Evolutionary conservation across 1,140 invertebrate species (phyloP).

Genomic region (Euura lappo): DNA sequence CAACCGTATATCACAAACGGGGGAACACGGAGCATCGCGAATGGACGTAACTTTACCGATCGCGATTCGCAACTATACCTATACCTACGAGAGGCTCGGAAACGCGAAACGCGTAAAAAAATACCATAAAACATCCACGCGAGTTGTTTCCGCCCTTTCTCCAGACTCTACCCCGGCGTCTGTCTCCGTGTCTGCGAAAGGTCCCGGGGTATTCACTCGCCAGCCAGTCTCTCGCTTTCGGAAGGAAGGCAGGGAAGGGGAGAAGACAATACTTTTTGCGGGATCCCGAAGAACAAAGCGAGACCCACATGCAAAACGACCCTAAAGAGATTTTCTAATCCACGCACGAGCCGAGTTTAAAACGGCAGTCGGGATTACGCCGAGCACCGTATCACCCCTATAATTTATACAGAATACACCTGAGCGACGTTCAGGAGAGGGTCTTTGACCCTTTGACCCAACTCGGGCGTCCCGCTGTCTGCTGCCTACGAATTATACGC

Average conservation of each 20-base stretch:
- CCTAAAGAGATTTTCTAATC: no score
- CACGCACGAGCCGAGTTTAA: no score
- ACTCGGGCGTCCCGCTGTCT: constrained; percentile 7
- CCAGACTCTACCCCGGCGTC: not conserved
- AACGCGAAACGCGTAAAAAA: not conserved
- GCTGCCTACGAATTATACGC: not conserved
- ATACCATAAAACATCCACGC: constrained; percentile 1
- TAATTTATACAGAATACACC: not conserved
- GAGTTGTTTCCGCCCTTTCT: not conserved
- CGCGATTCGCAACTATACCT: not conserved
- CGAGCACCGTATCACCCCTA: not conserved
- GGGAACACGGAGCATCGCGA: not conserved
- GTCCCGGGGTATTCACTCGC: not conserved
- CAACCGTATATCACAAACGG: not conserved
- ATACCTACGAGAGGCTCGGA: not conserved
- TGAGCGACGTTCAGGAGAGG: not conserved
- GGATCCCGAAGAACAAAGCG: no score
- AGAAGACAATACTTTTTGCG: not conserved
- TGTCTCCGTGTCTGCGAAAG: not conserved
- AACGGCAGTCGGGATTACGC: no score
- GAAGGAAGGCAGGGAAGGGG: not conserved
- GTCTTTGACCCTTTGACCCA: constrained; percentile 1
- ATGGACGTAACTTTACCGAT: constrained; percentile 2
- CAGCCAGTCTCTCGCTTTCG: not conserved
- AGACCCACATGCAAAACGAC: no score